Percentiles rank a stretch among this genome's conserved stretches.
These are phyloP conservation scores for Liolophura sinensis DNA, from an alignment of 1,140 invertebrate genomes.

Conservation along the genomic window DNA sequence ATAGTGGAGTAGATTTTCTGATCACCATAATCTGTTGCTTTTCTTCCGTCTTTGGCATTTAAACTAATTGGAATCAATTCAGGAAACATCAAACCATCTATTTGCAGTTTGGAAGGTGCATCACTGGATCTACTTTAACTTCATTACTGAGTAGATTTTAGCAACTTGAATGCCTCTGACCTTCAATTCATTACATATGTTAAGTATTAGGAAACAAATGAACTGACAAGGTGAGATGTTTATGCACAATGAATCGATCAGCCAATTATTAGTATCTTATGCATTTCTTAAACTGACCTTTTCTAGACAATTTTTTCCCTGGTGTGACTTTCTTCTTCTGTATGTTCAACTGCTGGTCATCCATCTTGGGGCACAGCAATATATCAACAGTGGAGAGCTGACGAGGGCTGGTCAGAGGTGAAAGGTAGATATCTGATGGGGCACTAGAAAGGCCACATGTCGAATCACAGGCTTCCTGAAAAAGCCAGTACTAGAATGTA, in stretches of 20 bases:
- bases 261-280: not conserved
- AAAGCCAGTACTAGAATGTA: not conserved
- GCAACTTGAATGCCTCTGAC: too few relatives aligned
- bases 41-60: too few relatives aligned
- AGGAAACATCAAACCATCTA: too few relatives aligned
- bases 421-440: slow-evolving; percentile 50
- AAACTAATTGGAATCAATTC: too few relatives aligned
- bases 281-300: slow-evolving; percentile 15
- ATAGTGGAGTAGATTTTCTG: too few relatives aligned
- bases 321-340: slow-evolving; percentile 37
- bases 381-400: slow-evolving; percentile 43
- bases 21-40: too few relatives aligned
- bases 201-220: slow-evolving; percentile 13
- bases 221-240: slow-evolving; percentile 4
- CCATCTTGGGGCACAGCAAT: slow-evolving; percentile 39
- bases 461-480: slow-evolving; percentile 30
- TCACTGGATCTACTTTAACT: too few relatives aligned
- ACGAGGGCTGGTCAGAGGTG: slow-evolving; percentile 39
- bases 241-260: not conserved
- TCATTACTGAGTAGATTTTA: too few relatives aligned
- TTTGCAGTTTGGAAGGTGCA: too few relatives aligned
- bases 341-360: slow-evolving; percentile 41
- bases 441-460: slow-evolving; percentile 41
- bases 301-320: slow-evolving; percentile 24
- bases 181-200: too few relatives aligned